Evolutionary conservation across 2,113 vertebrate genomes (phyloP), one percentile per base, ranked within the genome.

Genomic region (Numida meleagris): DNA sequence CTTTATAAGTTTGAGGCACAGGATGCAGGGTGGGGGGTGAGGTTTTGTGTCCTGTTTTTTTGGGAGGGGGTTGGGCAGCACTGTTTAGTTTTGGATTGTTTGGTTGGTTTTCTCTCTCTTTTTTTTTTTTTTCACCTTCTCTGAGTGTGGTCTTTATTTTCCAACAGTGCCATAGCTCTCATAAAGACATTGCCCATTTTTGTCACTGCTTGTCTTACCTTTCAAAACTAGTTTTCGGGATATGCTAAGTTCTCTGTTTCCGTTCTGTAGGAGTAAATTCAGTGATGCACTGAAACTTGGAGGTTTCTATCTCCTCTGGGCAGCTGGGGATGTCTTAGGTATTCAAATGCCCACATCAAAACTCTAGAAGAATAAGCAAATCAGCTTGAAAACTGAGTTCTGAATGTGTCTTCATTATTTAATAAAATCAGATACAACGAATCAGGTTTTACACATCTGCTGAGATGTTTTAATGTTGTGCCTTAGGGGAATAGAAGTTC

Each of bases 131-230:
- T 43, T 50, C 20, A 16, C 14, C 2, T 66, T 51, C 19, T 1
- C 55, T 40, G 6, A 1, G 8, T 8, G 19, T 9, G 38, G 12
- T 24, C 45, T 50, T 45, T 40, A 1, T 43, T 50, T 42, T 59
- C n/a, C 20, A 11, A 1, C 3, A 17, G 14, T 20, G 12, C 25
- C 14, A 27, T 29, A 53, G n/a, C 68, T 40, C 48, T 57, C 12
- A 5, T 14, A 16, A 0, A 4, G 48, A 33, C 29, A 1, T 20
- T 12, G 36, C 9, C 36, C 0, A 2, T 17, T n/a, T 31, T 33
- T 58, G 10, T 25, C 23, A 21, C n/a, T 58, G 0, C 12, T 38
- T 34, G 57, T 17, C 17, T 63, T 38, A 25, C 13, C 50, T 70
- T 58, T 24, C 19, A 50, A 24, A 43, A 19, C 46, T 68, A 16